phyloP scores from a whole-genome alignment of 2,888 invertebrate genomes.

The Pteria penguin region DNA sequence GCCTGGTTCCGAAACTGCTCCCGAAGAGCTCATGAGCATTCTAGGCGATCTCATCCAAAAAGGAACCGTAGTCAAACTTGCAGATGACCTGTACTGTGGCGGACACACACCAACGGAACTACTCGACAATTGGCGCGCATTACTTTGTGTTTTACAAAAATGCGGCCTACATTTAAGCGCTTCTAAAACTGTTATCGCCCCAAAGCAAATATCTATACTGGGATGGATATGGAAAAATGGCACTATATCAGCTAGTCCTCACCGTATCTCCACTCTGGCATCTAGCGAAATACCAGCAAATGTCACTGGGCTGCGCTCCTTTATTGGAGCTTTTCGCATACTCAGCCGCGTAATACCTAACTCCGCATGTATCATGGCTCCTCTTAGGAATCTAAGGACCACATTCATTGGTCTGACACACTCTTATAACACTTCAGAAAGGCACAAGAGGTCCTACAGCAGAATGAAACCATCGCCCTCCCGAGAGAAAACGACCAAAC shows the following conservation, averaged over 20 bases:
- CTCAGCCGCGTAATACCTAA: not conserved
- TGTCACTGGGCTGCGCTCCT: constrained; percentile 11
- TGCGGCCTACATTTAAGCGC: not conserved
- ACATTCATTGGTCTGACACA: constrained; percentile 8
- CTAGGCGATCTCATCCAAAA: not conserved
- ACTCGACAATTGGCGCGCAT: not conserved
- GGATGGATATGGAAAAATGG: not conserved
- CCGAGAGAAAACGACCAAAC: constrained; percentile 24
- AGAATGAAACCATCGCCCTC: not conserved
- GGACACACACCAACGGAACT: not conserved
- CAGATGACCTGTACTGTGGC: not conserved
- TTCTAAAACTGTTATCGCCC: not conserved
- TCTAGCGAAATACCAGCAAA: not conserved
- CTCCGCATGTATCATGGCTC: constrained; percentile 11
- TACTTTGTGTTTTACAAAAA: not conserved
- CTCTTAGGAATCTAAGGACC: constrained; percentile 17
- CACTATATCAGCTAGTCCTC: not conserved
- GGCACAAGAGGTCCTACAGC: not conserved
- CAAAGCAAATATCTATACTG: not conserved
- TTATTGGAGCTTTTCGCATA: not conserved
- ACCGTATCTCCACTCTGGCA: not conserved
- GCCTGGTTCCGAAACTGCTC: no score
- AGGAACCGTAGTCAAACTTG: not conserved
- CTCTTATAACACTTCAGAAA: not conserved
- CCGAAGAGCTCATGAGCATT: no score